Evolutionary conservation across 1,140 invertebrate species (phyloP), one percentile per base, ranked within the genome.

Genomic region (Hetaerina americana): DNA sequence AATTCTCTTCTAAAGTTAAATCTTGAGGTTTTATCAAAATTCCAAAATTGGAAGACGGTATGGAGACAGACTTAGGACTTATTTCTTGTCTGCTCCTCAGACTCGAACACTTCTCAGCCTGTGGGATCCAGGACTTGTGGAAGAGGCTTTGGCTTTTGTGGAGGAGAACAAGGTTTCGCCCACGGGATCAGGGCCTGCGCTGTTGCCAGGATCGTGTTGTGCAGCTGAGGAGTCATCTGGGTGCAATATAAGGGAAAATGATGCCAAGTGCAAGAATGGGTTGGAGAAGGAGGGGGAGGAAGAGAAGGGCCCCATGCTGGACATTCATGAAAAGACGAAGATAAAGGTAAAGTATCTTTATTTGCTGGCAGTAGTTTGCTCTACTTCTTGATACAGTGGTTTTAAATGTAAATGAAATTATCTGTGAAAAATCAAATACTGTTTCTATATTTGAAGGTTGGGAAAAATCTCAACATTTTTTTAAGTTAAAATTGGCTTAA

Each of bases 61-160:
- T n/a, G n/a, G n/a, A n/a, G n/a, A n/a, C n/a, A n/a, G n/a, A n/a
- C n/a, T 67, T 67, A 67, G 22, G 66, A n/a, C 26, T 67, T 68
- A 68, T n/a, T n/a, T 22, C 71, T 49, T 71, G 70, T 74, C 73
- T 69, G 71, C 68, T 71, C 76, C 78, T 26, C 76, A 86, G 84
- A 92, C 91, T 0, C 85, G 89, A 73, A 90, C 90, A 27, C 81
- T 95, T 29, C 79, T 94, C 8, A 89, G 88, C 70, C 83, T 94
- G 0, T 94, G 92, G 90, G 92, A 94, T 78, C 88, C 92, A 0
- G 87, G 87, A 12, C 81, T 94, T 25, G 90, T 95, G 0, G 93
- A 95, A 78, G 92, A 95, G 78, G 91, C 92, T 0, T 83, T 94
- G 66, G 87, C 86, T 15, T 92, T 92, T 77, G 86, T 95, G 29